Conservation (phyloP, 92 coral and sea anemone genomes). For the Anthopleura xanthogrammica region DNA sequence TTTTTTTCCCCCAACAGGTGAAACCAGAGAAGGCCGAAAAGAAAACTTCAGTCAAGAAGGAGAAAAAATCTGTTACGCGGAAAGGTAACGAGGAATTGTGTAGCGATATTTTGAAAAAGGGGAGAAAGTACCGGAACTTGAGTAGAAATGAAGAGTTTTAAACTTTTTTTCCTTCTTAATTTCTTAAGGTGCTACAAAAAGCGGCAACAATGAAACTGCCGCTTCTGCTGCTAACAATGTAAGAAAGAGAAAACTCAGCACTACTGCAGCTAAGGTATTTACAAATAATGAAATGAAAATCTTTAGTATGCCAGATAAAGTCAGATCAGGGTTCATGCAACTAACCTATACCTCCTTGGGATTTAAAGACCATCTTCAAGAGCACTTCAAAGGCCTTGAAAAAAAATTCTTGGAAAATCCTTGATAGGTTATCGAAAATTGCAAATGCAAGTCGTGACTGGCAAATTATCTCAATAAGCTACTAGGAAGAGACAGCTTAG, state of each 20-base stretch:
- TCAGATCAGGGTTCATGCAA: too few species aligned
- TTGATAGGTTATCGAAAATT: too few species aligned
- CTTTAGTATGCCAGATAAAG: too few species aligned
- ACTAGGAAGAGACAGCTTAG: too few species aligned
- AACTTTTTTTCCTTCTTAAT: background rate
- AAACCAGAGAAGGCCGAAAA: background rate
- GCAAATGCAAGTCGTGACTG: too few species aligned
- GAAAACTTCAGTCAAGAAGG: background rate
- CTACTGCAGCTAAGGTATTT: background rate
- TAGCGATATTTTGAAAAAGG: background rate
- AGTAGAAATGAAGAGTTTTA: background rate
- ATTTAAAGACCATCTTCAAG: too few species aligned
- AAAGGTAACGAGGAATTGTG: background rate
- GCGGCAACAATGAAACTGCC: background rate
- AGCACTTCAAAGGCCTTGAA: too few species aligned
- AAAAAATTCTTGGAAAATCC: too few species aligned
- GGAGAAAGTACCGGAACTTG: background rate
- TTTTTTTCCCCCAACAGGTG: background rate
- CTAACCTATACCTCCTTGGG: too few species aligned
- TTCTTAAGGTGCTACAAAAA: background rate
- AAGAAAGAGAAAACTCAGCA: slow-evolving; percentile 1
- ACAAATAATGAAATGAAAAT: background rate
- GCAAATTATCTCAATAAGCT: too few species aligned
- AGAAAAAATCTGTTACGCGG: background rate
- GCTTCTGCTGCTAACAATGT: background rate